These are phyloP conservation scores for Cephus pulcher DNA, from an alignment of 2,888 invertebrate genomes.

Conservation along the genomic window DNA sequence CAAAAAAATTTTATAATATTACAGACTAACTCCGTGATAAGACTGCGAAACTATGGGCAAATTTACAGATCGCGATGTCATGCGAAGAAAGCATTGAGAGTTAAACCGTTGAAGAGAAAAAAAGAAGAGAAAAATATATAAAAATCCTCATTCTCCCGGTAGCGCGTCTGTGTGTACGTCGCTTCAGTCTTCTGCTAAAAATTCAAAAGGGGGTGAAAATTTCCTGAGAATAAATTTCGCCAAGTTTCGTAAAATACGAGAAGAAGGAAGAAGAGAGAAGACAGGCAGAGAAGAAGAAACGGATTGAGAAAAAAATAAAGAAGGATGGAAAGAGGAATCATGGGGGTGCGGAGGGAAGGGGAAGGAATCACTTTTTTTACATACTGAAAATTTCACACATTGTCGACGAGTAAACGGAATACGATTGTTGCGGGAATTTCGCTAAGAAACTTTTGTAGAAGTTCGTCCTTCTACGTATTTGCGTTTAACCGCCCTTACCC, in stretches of 20 bases:
- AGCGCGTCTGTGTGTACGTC: constrained; percentile 18
- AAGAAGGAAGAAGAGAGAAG: constrained; percentile 31
- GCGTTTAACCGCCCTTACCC: neutral
- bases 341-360: constrained; percentile 48
- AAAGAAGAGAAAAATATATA: neutral
- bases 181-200: constrained; percentile 42
- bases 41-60: neutral
- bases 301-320: neutral
- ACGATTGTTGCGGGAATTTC: constrained; percentile 50
- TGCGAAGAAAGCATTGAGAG: constrained; percentile 12
- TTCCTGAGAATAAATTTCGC: constrained; percentile 55
- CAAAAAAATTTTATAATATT: neutral
- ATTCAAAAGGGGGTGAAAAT: constrained; percentile 53
- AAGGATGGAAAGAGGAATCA: constrained; percentile 31
- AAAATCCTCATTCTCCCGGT: neutral
- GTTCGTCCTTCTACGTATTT: neutral
- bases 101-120: neutral
- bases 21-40: neutral
- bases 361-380: constrained; percentile 12
- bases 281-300: constrained; percentile 49
- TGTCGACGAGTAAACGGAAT: constrained; percentile 56
- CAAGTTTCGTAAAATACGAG: constrained; percentile 43
- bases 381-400: constrained; percentile 55
- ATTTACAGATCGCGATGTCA: neutral
- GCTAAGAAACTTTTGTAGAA: neutral